Evolutionary conservation across 1,140 invertebrate genomes (phyloP).

Genomic region (Octopus bimaculoides): DNA sequence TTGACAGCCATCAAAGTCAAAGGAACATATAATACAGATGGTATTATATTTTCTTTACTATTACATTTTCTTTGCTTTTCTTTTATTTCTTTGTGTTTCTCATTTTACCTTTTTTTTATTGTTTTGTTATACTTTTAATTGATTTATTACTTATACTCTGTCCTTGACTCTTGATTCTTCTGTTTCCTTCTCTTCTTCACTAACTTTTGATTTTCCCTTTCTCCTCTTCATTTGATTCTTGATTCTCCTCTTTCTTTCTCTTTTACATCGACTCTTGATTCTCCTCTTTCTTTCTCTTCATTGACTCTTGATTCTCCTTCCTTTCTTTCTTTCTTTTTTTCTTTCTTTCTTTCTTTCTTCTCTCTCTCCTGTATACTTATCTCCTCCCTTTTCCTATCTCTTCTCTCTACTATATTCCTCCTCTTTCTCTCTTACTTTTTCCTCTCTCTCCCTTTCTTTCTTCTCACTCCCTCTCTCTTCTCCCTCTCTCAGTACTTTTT

Average conservation of each 20-base stretch:
- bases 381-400: too few relatives aligned
- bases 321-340: too few relatives aligned
- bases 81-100: not conserved
- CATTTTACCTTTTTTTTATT: conserved; percentile 4
- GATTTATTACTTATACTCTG: not conserved
- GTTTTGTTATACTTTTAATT: not conserved
- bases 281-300: too few relatives aligned
- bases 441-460: not conserved
- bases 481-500: not conserved
- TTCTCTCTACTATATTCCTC: too few relatives aligned
- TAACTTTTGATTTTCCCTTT: not conserved
- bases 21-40: conserved; percentile 79
- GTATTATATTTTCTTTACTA: conserved; percentile 46
- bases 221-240: too few relatives aligned
- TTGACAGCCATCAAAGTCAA: conserved; percentile 91
- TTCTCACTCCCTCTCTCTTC: not conserved
- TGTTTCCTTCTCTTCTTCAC: not conserved
- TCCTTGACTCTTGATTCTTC: not conserved
- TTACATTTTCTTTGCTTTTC: not conserved
- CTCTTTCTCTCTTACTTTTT: too few relatives aligned
- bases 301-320: too few relatives aligned
- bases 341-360: too few relatives aligned
- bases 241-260: too few relatives aligned
- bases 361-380: too few relatives aligned
- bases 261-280: too few relatives aligned